Conservation (phyloP, 1,140 invertebrate genomes). For the Chironomus tepperi region DNA sequence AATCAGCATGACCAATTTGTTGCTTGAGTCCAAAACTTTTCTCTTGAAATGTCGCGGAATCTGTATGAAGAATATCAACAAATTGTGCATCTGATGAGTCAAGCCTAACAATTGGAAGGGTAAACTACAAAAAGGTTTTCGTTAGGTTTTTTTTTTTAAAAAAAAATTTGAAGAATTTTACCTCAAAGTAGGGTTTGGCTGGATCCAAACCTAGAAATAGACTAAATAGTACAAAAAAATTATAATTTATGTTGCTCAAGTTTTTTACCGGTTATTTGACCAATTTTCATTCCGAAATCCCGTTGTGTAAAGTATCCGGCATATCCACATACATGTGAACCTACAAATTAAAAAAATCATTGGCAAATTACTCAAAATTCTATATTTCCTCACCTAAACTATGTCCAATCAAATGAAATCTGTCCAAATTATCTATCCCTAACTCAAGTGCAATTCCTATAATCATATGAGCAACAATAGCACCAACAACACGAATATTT, state of each 20-base stretch:
- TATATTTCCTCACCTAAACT: slow-evolving; percentile 60
- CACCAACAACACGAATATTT: slow-evolving; percentile 76
- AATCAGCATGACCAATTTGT: slow-evolving; percentile 77
- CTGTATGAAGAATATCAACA: slow-evolving; percentile 83
- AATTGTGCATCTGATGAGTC: slow-evolving; percentile 77
- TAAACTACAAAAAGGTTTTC: slow-evolving; percentile 41
- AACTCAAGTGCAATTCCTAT: slow-evolving; percentile 47
- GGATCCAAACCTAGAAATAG: slow-evolving; percentile 76
- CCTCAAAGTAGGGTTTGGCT: slow-evolving; percentile 84
- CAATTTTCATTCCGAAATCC: slow-evolving; percentile 55
- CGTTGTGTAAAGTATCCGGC: slow-evolving; percentile 62
- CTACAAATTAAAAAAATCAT: not conserved
- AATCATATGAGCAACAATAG: slow-evolving; percentile 66
- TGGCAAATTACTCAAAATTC: not conserved
- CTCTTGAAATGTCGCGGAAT: slow-evolving; percentile 68
- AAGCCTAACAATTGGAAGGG: slow-evolving; percentile 67
- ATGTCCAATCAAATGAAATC: slow-evolving; percentile 81
- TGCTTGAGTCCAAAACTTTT: slow-evolving; percentile 76
- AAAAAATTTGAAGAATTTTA: not conserved
- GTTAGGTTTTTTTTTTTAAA: too few relatives aligned
- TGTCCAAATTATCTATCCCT: slow-evolving; percentile 45
- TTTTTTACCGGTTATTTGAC: slow-evolving; percentile 55
- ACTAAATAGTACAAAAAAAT: too few relatives aligned
- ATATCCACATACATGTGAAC: slow-evolving; percentile 75
- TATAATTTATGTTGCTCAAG: too few relatives aligned